phyloP scores from a whole-genome alignment of 1,140 invertebrate species.

The Zeugodacus cucurbitae region DNA sequence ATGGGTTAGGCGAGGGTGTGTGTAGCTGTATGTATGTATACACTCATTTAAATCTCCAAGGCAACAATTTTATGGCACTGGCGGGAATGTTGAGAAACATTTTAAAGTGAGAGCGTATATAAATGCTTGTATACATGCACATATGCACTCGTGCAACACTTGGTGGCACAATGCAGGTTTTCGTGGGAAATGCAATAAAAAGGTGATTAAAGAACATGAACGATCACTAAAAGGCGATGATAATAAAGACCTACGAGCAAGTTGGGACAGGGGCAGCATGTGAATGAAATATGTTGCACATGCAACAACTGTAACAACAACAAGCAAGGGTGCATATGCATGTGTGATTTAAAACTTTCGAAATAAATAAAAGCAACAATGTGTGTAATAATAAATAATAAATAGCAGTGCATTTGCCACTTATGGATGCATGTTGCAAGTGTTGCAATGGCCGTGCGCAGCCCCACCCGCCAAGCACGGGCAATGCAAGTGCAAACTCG shows the following conservation, averaged over 20 bases:
- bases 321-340: not conserved
- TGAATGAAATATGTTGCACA: not conserved
- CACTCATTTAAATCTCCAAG: not conserved
- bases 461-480: not conserved
- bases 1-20: not conserved
- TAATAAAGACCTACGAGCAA: not conserved
- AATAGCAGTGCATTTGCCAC: not conserved
- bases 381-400: constrained; percentile 6
- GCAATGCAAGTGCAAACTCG: not conserved
- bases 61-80: not conserved
- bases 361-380: not conserved
- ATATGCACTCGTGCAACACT: not conserved
- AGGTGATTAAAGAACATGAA: not conserved
- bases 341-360: not conserved
- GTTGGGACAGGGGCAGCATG: not conserved
- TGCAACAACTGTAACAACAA: not conserved
- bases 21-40: not conserved
- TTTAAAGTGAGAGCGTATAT: not conserved
- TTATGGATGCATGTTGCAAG: not conserved
- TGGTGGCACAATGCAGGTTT: not conserved
- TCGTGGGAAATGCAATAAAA: not conserved
- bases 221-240: not conserved
- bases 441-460: not conserved
- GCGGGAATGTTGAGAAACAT: not conserved
- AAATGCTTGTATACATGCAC: not conserved